Conservation (phyloP, 2,113 vertebrate species). For the Colossoma macropomum region DNA sequence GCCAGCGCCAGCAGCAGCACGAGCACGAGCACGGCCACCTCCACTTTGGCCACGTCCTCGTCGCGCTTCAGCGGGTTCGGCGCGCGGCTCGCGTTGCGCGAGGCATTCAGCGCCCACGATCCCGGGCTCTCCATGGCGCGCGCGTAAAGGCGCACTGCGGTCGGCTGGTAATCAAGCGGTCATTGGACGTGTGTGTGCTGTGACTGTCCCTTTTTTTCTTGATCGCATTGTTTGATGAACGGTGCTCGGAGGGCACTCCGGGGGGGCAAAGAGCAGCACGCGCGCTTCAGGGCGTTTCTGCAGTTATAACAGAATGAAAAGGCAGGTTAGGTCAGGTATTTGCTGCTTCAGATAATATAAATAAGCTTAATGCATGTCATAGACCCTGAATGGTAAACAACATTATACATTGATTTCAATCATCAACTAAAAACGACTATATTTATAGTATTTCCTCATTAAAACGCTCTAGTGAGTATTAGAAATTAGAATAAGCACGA, state of each 20-base stretch:
- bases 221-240: background rate
- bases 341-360: no score
- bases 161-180: background rate
- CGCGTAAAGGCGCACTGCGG: background rate
- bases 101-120: background rate
- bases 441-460: no score
- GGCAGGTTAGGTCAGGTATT: background rate
- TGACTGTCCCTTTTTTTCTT: background rate
- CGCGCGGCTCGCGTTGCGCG: slow-evolving; percentile 67
- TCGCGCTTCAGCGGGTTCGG: slow-evolving; percentile 76
- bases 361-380: no score
- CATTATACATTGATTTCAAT: no score
- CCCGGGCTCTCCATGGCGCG: background rate
- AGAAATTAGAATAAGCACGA: no score
- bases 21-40: slow-evolving; percentile 83
- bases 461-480: no score
- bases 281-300: background rate
- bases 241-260: background rate
- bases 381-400: no score
- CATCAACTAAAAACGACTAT: no score
- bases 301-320: background rate
- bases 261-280: background rate
- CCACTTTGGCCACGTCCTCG: slow-evolving; percentile 85
- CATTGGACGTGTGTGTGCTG: background rate
- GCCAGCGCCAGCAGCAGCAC: slow-evolving; percentile 83